A percentile compares a stretch with the other conserved stretches of the same genome.
Conservation (phyloP, 1,140 invertebrate species). For the Tyrophagus putrescentiae region DNA sequence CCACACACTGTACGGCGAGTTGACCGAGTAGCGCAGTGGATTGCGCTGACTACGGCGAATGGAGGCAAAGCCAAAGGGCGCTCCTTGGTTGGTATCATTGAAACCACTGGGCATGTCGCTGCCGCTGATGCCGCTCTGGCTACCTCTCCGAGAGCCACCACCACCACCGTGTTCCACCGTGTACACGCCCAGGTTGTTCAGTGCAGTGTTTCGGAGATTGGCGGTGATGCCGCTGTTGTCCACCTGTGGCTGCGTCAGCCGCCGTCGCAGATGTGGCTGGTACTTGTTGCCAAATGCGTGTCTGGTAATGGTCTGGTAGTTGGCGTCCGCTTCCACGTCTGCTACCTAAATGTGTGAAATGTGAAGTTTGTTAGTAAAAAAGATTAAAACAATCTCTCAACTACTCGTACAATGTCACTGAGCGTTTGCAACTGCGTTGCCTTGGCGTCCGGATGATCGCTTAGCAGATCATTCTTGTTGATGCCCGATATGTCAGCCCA, state of each 20-base stretch:
- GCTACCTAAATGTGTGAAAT: neutral
- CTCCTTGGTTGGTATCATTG: too few relatives aligned
- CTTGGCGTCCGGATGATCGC: slow-evolving; percentile 25
- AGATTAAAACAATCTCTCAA: slow-evolving; percentile 1
- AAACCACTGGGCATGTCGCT: too few relatives aligned
- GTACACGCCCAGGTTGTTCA: neutral
- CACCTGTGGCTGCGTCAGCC: neutral
- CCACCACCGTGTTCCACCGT: neutral
- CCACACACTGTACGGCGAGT: slow-evolving; percentile 10
- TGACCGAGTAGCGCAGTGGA: slow-evolving; percentile 3
- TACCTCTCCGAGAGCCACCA: neutral
- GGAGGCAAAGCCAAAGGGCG: neutral
- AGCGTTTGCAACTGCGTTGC: slow-evolving; percentile 27
- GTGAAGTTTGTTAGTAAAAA: neutral
- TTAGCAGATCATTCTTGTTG: slow-evolving; percentile 25
- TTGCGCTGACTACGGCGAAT: neutral
- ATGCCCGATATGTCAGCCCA: slow-evolving; percentile 28
- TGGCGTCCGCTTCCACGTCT: slow-evolving; percentile 8
- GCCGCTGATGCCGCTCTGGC: neutral
- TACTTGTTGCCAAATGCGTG: slow-evolving; percentile 9
- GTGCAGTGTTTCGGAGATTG: neutral
- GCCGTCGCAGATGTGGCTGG: neutral
- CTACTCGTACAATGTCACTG: slow-evolving; percentile 26
- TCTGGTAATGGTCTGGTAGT: slow-evolving; percentile 2
- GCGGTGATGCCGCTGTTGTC: neutral